Evolutionary conservation across 30 jellyfish, hydroid and myxozoan genomes (phyloP), one percentile per base, ranked within the genome.

Genomic region (Hydra vulgaris): DNA sequence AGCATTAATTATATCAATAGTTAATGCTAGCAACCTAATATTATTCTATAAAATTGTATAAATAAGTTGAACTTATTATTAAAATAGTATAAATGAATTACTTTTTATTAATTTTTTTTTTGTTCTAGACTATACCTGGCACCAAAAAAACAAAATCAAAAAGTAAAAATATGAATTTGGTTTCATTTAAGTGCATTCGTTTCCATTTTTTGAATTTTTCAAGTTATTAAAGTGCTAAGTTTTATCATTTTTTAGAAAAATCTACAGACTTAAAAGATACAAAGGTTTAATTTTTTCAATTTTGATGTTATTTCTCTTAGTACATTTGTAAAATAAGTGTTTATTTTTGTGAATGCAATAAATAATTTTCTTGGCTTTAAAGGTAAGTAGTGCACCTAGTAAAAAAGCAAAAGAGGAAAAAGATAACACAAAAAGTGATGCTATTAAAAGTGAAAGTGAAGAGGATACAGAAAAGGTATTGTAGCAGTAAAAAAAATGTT

Each of bases 111-210:
- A n/a, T 26, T 85, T 78, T 12, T 25, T 80, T 78, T 78, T 24
- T n/a, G n/a, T n/a, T n/a, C n/a, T 54, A 78, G 85, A 79, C 70
- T 70, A 70, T 70, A 53, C 93, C 93, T 20, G 88, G 61, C 61
- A 5, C 61, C 61, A 40, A 40, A 40, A 25, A 17, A 69, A 79
- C n/a, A 77, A 82, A 56, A 61, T 54, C 66, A 25, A 27, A 26
- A 23, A 20, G 79, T 23, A 71, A 15, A 7, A 21, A 21, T 27
- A 17, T 23, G 23, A n/a, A n/a, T n/a, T n/a, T n/a, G n/a, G n/a
- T n/a, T n/a, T n/a, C n/a, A n/a, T n/a, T n/a, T n/a, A n/a, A n/a
- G n/a, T n/a, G n/a, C n/a, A n/a, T n/a, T n/a, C n/a, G n/a, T n/a
- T n/a, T n/a, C n/a, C n/a, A n/a, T n/a, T n/a, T n/a, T n/a, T n/a